A percentile compares a stretch with the other conserved stretches of the same genome.
phyloP scores from a whole-genome alignment of 2,797 vertebrate genomes.

The Hirundo rustica region DNA sequence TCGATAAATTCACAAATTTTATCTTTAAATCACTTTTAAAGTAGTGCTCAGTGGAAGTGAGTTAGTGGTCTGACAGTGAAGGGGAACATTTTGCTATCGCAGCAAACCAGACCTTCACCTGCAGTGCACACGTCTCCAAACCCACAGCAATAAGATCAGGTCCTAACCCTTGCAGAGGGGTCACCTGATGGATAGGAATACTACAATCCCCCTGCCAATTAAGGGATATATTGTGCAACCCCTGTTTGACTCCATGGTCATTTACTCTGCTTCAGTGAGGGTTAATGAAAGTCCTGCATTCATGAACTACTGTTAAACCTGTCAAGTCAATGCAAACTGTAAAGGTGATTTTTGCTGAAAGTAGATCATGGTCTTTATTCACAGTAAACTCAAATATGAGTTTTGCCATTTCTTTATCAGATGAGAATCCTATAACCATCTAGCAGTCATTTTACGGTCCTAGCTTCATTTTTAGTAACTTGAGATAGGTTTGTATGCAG shows the following conservation, averaged over 20 bases:
- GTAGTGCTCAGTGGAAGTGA: not conserved
- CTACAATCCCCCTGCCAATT: constrained; percentile 39
- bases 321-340: not conserved
- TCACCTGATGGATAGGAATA: constrained; percentile 52
- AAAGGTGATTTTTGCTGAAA: not conserved
- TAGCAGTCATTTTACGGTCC: not conserved
- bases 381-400: not conserved
- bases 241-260: not conserved
- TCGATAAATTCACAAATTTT: not conserved
- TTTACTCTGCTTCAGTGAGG: constrained; percentile 35
- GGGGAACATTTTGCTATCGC: not conserved
- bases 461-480: not conserved
- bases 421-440: not conserved
- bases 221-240: constrained; percentile 12
- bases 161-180: constrained; percentile 42
- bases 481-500: not conserved
- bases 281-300: constrained; percentile 2
- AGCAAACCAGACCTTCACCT: constrained; percentile 30
- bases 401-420: not conserved
- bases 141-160: not conserved
- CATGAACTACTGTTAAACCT: constrained; percentile 23
- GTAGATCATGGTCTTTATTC: not conserved
- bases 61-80: not conserved
- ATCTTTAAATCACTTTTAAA: not conserved
- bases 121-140: not conserved